phyloP scores from a whole-genome alignment of 2,888 invertebrate genomes.

The Drosophila longiperda region DNA sequence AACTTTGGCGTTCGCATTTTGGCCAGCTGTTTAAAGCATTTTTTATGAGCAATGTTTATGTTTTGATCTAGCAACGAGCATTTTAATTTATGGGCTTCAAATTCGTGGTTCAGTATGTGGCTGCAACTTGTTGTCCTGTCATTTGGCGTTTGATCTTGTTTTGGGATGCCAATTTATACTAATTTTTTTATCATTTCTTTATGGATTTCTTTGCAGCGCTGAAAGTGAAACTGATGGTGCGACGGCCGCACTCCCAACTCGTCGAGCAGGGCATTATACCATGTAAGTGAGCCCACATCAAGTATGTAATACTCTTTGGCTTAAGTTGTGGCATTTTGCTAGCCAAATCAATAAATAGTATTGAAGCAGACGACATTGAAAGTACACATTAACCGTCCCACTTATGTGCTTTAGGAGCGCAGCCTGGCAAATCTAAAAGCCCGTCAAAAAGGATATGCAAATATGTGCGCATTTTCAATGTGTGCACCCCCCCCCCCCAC shows the following conservation, averaged over 20 bases:
- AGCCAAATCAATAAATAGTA: constrained; percentile 53
- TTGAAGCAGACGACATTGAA: constrained; percentile 14
- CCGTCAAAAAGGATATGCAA: constrained; percentile 74
- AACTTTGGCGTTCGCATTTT: constrained; percentile 52
- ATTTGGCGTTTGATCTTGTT: not conserved
- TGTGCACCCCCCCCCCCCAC: not conserved
- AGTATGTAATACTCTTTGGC: not conserved
- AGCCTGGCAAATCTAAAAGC: constrained; percentile 41
- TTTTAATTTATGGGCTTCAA: constrained; percentile 58
- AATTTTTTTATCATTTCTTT: constrained; percentile 2
- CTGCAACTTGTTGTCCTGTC: constrained; percentile 43
- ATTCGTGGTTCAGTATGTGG: constrained; percentile 37
- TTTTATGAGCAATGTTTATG: constrained; percentile 69
- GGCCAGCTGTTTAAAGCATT: constrained; percentile 52
- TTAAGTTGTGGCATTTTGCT: constrained; percentile 23
- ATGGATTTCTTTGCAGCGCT: constrained; percentile 89
- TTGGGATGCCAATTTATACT: constrained; percentile 11
- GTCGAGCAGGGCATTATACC: constrained; percentile 99
- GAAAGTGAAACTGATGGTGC: constrained; percentile 97
- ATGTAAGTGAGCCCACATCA: constrained; percentile 91
- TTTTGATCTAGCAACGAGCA: constrained; percentile 47
- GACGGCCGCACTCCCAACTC: constrained; percentile 97
- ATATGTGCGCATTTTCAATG: constrained; percentile 69
- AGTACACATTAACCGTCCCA: constrained; percentile 68
- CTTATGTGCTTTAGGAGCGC: constrained; percentile 55